A percentile compares a stretch with the other conserved stretches of the same genome.
phyloP scores from a whole-genome alignment of 2,113 vertebrate genomes.

The Zeus faber region DNA sequence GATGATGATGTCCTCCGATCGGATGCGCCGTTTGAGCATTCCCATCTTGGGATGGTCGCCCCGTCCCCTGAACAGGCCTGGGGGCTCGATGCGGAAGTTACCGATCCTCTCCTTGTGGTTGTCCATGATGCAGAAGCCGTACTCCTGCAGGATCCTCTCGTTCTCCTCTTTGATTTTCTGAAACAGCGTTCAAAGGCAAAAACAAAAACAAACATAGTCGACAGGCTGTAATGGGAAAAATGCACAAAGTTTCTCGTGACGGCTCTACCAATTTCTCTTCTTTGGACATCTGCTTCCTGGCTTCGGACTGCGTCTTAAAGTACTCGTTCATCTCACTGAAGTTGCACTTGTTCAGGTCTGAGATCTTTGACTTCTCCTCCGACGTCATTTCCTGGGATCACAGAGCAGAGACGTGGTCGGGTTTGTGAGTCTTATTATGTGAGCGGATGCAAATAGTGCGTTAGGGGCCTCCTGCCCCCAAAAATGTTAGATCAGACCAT shows the following conservation, averaged over 20 bases:
- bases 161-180: slow-evolving; percentile 97
- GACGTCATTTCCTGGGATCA: slow-evolving; percentile 88
- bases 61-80: slow-evolving; percentile 91
- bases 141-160: slow-evolving; percentile 88
- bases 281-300: slow-evolving; percentile 95
- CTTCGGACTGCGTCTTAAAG: slow-evolving; percentile 93
- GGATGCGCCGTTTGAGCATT: slow-evolving; percentile 91
- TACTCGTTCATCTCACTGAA: slow-evolving; percentile 90
- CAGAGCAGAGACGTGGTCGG: background rate
- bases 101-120: slow-evolving; percentile 95
- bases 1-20: slow-evolving; percentile 93
- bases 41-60: slow-evolving; percentile 98
- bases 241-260: background rate
- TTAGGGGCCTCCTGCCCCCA: no score
- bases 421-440: background rate
- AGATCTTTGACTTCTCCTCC: slow-evolving; percentile 88
- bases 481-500: background rate
- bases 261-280: slow-evolving; percentile 87
- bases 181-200: background rate
- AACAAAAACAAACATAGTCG: background rate
- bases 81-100: slow-evolving; percentile 95
- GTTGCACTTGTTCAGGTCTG: slow-evolving; percentile 90
- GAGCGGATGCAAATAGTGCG: no score
- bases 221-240: background rate
- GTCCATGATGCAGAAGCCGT: slow-evolving; percentile 95